Evolutionary conservation across 53 echinoderm and acorn worm species (phyloP).

Genomic region (Arbacia lixula): DNA sequence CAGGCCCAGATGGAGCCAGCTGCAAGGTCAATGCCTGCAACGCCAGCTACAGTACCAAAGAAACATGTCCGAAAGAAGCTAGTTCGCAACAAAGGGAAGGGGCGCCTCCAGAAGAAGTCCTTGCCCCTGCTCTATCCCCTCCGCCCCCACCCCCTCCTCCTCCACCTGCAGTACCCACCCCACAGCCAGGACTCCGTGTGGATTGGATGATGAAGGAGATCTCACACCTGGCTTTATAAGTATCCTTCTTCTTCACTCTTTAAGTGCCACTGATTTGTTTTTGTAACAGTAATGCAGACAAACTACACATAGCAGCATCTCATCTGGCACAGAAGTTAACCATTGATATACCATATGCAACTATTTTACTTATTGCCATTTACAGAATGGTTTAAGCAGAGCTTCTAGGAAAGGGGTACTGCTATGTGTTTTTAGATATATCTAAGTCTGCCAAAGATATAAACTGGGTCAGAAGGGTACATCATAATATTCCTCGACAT

Average conservation of each 20-base stretch:
- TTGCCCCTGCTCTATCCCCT: slow-evolving; percentile 49
- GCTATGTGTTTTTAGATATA: too few relatives aligned
- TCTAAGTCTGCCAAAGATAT: too few relatives aligned
- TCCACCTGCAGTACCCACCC: neutral
- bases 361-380: too few relatives aligned
- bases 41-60: neutral
- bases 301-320: too few relatives aligned
- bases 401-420: too few relatives aligned
- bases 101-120: neutral
- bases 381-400: too few relatives aligned
- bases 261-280: neutral
- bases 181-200: slow-evolving; percentile 7
- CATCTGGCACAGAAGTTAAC: too few relatives aligned
- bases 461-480: too few relatives aligned
- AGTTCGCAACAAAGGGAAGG: neutral
- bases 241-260: neutral
- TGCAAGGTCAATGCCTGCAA: neutral
- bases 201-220: slow-evolving; percentile 81
- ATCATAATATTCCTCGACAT: too few relatives aligned
- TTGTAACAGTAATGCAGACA: too few relatives aligned
- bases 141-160: slow-evolving; percentile 76
- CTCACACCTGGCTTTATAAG: neutral
- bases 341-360: too few relatives aligned
- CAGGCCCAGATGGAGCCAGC: neutral
- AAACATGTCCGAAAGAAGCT: neutral